Conservation (phyloP, 2,888 invertebrate species). For the Liopterus haemorrhoidalis region DNA sequence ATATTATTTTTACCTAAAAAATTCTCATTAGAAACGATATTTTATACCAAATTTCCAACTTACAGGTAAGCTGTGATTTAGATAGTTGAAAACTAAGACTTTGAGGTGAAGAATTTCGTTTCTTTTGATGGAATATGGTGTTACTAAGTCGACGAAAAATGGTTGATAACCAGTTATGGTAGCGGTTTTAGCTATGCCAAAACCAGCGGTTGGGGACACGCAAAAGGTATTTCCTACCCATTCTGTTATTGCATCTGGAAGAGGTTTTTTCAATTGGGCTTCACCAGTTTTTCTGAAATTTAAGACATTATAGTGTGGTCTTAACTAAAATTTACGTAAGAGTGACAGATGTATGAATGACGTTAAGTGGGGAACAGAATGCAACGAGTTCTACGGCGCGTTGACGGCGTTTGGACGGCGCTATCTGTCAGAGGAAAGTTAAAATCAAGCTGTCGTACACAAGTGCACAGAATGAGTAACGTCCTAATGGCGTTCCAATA, state of each 20-base stretch:
- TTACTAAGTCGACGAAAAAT: constrained; percentile 66
- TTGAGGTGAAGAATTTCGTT: constrained; percentile 60
- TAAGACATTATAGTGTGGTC: background rate
- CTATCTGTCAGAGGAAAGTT: no score
- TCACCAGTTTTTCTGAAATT: constrained; percentile 42
- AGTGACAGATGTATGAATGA: no score
- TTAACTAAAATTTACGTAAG: no score
- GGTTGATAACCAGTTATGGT: constrained; percentile 58
- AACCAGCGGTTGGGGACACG: constrained; percentile 45
- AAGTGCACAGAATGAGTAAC: no score
- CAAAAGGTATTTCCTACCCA: constrained; percentile 57
- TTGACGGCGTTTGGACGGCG: no score
- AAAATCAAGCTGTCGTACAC: no score
- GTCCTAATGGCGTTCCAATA: no score
- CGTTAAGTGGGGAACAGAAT: no score
- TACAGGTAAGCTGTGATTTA: constrained; percentile 63
- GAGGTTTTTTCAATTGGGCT: constrained; percentile 41
- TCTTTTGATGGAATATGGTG: constrained; percentile 60
- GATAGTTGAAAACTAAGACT: constrained; percentile 67
- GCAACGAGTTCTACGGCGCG: no score
- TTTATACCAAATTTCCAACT: constrained; percentile 33
- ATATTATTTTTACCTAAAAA: constrained; percentile 38
- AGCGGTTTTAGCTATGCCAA: constrained; percentile 35
- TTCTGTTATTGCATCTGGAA: constrained; percentile 58
- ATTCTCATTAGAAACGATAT: background rate